A percentile compares a stretch with the other conserved stretches of the same genome.
Evolutionary conservation across 2,113 vertebrate genomes (phyloP).

Genomic region (Nycticryphes semicollaris): DNA sequence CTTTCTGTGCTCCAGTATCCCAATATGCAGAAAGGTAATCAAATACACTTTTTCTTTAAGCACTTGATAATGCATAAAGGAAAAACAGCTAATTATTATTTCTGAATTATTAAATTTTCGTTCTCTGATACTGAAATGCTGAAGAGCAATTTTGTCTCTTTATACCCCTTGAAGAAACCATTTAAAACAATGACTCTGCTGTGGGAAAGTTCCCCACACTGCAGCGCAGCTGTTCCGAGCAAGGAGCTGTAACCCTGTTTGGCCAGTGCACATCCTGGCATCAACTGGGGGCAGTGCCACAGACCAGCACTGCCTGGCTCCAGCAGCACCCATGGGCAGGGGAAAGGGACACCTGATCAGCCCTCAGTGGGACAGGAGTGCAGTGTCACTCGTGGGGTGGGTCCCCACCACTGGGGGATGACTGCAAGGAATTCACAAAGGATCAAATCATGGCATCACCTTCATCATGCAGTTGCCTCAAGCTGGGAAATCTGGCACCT

Average conservation of each 20-base stretch:
- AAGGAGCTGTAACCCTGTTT: neutral
- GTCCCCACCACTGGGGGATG: neutral
- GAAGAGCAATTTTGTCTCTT: neutral
- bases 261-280: fast-evolving
- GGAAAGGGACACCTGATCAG: neutral
- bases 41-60: neutral
- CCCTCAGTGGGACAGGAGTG: neutral
- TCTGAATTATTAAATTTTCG: neutral
- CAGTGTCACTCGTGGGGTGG: fast-evolving
- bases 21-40: neutral
- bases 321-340: neutral
- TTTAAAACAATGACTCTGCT: neutral
- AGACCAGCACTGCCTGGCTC: neutral
- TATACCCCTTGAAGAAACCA: neutral
- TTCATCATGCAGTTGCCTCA: neutral
- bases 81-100: neutral
- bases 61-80: neutral
- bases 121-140: neutral
- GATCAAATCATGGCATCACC: neutral
- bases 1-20: neutral
- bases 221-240: neutral
- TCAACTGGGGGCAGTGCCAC: neutral
- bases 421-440: neutral
- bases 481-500: neutral
- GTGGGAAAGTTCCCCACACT: fast-evolving